Evolutionary conservation across 2,113 vertebrate species (phyloP).

Genomic region (Myotis davidii): DNA sequence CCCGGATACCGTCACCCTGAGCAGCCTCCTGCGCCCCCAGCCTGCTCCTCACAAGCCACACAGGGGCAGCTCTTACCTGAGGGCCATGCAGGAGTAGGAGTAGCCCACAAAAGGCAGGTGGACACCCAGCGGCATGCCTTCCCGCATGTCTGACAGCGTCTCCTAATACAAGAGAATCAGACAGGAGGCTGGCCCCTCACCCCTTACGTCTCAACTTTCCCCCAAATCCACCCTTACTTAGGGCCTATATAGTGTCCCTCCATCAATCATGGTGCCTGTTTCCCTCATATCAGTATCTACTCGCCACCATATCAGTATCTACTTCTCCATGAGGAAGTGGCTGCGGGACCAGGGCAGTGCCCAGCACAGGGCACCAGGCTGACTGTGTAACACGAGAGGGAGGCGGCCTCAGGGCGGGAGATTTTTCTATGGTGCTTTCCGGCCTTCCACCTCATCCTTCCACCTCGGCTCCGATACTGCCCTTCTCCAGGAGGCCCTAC

Average conservation of each 20-base stretch:
- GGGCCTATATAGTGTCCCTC: neutral
- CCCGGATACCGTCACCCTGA: neutral
- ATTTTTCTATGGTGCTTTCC: neutral
- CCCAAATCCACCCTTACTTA: neutral
- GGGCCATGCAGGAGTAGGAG: conserved; percentile 86
- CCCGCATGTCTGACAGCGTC: conserved; percentile 85
- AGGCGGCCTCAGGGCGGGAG: neutral
- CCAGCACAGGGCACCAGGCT: neutral
- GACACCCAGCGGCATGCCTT: conserved; percentile 85
- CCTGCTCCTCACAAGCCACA: neutral
- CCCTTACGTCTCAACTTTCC: neutral
- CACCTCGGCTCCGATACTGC: neutral
- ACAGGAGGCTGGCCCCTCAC: neutral
- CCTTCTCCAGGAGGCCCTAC: neutral
- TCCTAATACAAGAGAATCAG: conserved; percentile 79
- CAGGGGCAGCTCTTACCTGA: conserved; percentile 82
- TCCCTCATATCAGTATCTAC: neutral
- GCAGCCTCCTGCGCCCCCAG: rapidly evolving
- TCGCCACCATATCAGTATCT: neutral
- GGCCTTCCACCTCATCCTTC: neutral
- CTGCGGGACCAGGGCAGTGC: neutral
- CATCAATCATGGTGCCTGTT: neutral
- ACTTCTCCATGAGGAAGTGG: neutral
- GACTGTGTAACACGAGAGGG: neutral
- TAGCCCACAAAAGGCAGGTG: conserved; percentile 93